A percentile compares a stretch with the other conserved stretches of the same genome.
Evolutionary conservation across 2,113 vertebrate species (phyloP).

Genomic region (Pomatorhinus ruficollis): DNA sequence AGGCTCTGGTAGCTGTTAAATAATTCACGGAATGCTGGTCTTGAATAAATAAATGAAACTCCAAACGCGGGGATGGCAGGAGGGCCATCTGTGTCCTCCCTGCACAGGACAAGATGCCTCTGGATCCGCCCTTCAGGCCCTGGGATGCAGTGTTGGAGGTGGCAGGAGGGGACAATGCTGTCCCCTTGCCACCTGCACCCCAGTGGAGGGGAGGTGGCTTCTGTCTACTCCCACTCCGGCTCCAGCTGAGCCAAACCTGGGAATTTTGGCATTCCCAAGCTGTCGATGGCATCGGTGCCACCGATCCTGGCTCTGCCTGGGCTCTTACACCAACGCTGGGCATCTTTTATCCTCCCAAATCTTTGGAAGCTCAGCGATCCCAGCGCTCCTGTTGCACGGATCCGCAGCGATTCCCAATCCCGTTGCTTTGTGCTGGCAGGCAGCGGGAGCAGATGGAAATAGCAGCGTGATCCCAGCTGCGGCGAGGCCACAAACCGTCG

Average conservation of each 20-base stretch:
- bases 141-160: fast-evolving
- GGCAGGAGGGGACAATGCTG: not conserved
- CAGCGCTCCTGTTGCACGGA: not conserved
- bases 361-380: fast-evolving
- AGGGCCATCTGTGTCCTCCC: fast-evolving
- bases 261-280: not conserved
- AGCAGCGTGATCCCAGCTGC: conserved; percentile 53
- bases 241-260: not conserved
- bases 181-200: not conserved
- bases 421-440: not conserved
- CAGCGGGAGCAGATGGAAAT: conserved; percentile 50
- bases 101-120: too few relatives aligned
- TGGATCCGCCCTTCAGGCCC: fast-evolving
- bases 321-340: fast-evolving
- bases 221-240: fast-evolving
- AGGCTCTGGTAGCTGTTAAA: not conserved
- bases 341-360: fast-evolving
- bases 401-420: not conserved
- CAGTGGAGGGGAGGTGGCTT: not conserved
- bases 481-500: not conserved
- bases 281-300: fast-evolving
- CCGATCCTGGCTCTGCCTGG: fast-evolving
- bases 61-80: not conserved
- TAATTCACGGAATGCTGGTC: not conserved
- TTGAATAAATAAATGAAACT: conserved; percentile 49